Evolutionary conservation across 2,888 invertebrate species (phyloP).

Genomic region (Cloeon dipterum): DNA sequence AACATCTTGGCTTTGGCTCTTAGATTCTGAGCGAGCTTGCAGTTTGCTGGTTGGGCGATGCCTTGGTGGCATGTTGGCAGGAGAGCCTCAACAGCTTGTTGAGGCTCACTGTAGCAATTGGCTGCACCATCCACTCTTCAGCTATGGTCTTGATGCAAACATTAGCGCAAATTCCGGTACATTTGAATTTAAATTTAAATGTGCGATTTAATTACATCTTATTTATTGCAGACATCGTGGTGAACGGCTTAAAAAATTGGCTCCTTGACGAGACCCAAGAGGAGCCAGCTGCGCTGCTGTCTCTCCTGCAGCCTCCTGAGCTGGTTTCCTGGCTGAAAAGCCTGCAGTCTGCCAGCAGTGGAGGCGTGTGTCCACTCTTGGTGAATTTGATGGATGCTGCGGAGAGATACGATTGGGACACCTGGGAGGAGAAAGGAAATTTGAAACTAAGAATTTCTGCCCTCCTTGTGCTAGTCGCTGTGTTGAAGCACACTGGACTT

Average conservation of each 20-base stretch:
- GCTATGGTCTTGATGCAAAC: constrained; percentile 14
- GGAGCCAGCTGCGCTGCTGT: background rate
- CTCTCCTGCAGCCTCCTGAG: constrained; percentile 5
- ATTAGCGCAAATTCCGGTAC: constrained; percentile 3
- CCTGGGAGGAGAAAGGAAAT: constrained; percentile 20
- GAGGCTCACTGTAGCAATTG: constrained; percentile 22
- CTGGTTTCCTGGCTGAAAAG: background rate
- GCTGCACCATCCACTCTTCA: constrained; percentile 21
- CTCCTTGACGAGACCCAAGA: background rate
- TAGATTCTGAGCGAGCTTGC: constrained; percentile 32
- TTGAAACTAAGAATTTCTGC: constrained; percentile 22
- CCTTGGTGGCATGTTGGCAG: constrained; percentile 29
- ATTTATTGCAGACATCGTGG: background rate
- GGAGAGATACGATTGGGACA: constrained; percentile 24
- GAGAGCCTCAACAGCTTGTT: constrained; percentile 19
- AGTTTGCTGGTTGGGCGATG: constrained; percentile 32
- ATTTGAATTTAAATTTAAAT: background rate
- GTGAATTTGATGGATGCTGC: constrained; percentile 16
- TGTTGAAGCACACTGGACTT: constrained; percentile 27
- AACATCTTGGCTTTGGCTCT: constrained; percentile 28
- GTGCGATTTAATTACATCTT: background rate
- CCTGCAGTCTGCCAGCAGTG: background rate
- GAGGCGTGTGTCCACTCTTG: background rate
- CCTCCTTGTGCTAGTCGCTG: constrained; percentile 23
- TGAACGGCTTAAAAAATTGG: background rate